Conservation (phyloP, 2,888 invertebrate genomes). For the Orthonychiurus folsomi region DNA sequence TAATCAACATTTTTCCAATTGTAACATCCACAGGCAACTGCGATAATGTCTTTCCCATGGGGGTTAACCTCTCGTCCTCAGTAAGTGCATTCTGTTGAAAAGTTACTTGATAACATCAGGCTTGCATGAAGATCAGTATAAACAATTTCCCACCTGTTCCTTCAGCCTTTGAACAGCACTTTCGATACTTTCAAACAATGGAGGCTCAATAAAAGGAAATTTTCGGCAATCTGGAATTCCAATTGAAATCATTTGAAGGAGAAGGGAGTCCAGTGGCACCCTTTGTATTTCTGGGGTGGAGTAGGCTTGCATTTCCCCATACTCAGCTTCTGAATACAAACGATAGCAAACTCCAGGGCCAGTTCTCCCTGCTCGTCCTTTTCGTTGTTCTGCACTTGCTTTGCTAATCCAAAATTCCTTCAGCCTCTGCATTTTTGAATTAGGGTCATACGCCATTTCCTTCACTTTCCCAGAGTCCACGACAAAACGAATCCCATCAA, state of each 20-base stretch:
- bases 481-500: constrained; percentile 95
- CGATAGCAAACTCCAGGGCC: constrained; percentile 94
- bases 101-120: too few relatives aligned
- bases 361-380: constrained; percentile 68
- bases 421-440: constrained; percentile 76
- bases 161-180: constrained; percentile 76
- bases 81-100: constrained; percentile 63
- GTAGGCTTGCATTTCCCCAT: constrained; percentile 66
- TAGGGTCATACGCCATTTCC: constrained; percentile 91
- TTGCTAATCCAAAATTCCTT: constrained; percentile 96
- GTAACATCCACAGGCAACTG: constrained; percentile 88
- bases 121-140: too few relatives aligned
- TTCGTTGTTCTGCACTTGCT: constrained; percentile 93
- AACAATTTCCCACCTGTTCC: constrained; percentile 62
- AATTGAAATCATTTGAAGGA: constrained; percentile 87
- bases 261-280: constrained; percentile 82
- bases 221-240: constrained; percentile 80
- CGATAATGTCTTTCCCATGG: constrained; percentile 75
- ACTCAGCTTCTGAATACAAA: constrained; percentile 75
- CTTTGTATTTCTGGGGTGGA: constrained; percentile 88
- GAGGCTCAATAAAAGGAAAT: constrained; percentile 95
- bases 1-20: constrained; percentile 89
- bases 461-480: constrained; percentile 95
- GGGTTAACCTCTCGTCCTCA: constrained; percentile 69
- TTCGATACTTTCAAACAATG: constrained; percentile 71